Percentiles rank a stretch among this genome's conserved stretches.
Conservation (phyloP, 2,888 invertebrate species). For the Hemicrepidius hirtus region DNA sequence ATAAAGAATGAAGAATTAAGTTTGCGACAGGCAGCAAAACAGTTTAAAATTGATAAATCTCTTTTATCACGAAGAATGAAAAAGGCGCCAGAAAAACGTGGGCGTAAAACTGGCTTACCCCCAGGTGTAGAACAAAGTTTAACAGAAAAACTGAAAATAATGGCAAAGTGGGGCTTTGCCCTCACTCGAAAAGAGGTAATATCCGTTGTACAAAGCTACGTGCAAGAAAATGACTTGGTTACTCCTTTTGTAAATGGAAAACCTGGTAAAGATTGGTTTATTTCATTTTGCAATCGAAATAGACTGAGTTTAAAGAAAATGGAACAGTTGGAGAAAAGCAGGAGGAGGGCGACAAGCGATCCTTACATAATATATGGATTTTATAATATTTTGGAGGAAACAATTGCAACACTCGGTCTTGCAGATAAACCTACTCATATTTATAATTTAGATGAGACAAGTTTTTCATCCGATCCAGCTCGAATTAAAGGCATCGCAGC, state of each 20-base stretch:
- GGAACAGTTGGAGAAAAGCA: slow-evolving; percentile 49
- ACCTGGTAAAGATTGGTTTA: slow-evolving; percentile 24
- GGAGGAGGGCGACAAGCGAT: slow-evolving; percentile 44
- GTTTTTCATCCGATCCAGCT: slow-evolving; percentile 53
- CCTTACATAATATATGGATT: slow-evolving; percentile 50
- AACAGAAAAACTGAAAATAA: slow-evolving; percentile 21
- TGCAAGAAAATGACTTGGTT: slow-evolving; percentile 14
- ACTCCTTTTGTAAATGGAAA: slow-evolving; percentile 30
- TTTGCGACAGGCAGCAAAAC: background rate
- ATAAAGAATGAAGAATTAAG: too few species aligned
- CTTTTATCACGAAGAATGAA: background rate
- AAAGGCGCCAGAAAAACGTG: background rate
- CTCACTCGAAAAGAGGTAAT: slow-evolving; percentile 40
- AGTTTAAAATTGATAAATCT: slow-evolving; percentile 1
- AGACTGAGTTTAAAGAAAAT: slow-evolving; percentile 46
- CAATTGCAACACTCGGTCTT: too few species aligned
- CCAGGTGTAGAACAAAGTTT: background rate
- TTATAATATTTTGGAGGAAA: slow-evolving; percentile 45
- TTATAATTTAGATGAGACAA: slow-evolving; percentile 56
- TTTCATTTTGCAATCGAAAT: background rate
- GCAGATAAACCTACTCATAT: slow-evolving; percentile 44
- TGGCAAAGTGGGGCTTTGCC: slow-evolving; percentile 46
- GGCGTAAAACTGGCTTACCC: background rate
- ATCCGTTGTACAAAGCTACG: slow-evolving; percentile 30
- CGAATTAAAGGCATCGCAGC: slow-evolving; percentile 51